Conservation (phyloP, 2,113 vertebrate species). For the Hirundichthys speculiger region DNA sequence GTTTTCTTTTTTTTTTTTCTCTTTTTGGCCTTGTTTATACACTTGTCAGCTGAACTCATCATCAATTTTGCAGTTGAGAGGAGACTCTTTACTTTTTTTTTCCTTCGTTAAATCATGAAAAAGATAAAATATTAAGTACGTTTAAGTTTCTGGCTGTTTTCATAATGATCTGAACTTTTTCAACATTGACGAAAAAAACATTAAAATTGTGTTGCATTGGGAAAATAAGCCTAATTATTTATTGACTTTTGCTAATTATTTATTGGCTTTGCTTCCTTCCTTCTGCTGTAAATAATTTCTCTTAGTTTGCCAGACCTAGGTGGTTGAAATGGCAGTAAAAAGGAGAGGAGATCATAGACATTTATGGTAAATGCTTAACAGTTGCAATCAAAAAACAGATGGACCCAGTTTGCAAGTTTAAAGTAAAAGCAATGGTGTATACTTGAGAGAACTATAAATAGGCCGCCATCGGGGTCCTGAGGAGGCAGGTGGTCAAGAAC, state of each 20-base stretch:
- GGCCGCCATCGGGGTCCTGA: no score
- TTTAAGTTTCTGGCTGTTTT: no score
- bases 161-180: background rate
- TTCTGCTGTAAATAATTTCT: background rate
- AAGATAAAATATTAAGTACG: background rate
- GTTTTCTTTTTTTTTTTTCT: background rate
- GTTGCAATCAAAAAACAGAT: no score
- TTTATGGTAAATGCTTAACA: no score
- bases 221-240: conserved; percentile 9
- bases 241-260: conserved; percentile 12
- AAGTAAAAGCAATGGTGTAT: no score
- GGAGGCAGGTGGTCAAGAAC: no score
- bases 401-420: no score
- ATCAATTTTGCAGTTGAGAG: background rate
- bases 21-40: background rate
- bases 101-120: background rate
- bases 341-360: no score
- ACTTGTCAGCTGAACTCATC: no score
- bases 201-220: background rate
- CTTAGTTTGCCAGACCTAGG: background rate
- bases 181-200: background rate
- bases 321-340: background rate
- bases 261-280: conserved; percentile 8
- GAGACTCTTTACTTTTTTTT: background rate
- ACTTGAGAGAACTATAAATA: no score